These are phyloP conservation scores for Acestrorhynchus altus DNA, from an alignment of 2,797 vertebrate genomes.

Conservation along the genomic window DNA sequence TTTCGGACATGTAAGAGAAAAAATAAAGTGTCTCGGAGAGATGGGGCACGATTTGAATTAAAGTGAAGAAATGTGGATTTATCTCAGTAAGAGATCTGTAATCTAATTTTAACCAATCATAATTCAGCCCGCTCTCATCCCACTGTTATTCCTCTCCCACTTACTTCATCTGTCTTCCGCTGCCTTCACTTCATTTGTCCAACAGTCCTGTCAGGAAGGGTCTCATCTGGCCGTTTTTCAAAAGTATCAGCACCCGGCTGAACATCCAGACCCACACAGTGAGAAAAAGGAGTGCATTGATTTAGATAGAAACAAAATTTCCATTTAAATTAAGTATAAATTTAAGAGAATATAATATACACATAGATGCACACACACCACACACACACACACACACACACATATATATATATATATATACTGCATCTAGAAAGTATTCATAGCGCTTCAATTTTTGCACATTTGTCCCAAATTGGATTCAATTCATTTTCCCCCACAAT, in stretches of 20 bases:
- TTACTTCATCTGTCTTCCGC: conserved; percentile 30
- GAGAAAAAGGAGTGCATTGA: neutral
- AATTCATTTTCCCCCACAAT: too few species aligned
- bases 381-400: too few species aligned
- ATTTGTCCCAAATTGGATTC: too few species aligned
- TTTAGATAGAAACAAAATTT: neutral
- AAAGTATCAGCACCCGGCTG: neutral
- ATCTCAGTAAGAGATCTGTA: conserved; percentile 30
- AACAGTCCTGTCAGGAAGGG: conserved; percentile 5
- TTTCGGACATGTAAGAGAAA: neutral
- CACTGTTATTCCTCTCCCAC: conserved; percentile 21
- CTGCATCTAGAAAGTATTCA: too few species aligned
- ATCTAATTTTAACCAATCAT: conserved; percentile 55
- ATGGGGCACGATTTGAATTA: neutral
- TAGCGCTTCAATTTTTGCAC: too few species aligned
- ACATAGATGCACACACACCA: too few species aligned
- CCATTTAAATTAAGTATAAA: neutral
- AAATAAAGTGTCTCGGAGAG: conserved; percentile 4
- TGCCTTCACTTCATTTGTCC: conserved; percentile 26
- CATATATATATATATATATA: too few species aligned
- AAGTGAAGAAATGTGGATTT: conserved; percentile 17
- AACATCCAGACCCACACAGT: neutral
- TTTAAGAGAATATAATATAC: too few species aligned
- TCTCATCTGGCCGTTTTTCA: conserved; percentile 12
- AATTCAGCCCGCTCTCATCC: conserved; percentile 31